Base-by-base conservation (phyloP, 2,888 invertebrate species). In the Biston betularia region DNA sequence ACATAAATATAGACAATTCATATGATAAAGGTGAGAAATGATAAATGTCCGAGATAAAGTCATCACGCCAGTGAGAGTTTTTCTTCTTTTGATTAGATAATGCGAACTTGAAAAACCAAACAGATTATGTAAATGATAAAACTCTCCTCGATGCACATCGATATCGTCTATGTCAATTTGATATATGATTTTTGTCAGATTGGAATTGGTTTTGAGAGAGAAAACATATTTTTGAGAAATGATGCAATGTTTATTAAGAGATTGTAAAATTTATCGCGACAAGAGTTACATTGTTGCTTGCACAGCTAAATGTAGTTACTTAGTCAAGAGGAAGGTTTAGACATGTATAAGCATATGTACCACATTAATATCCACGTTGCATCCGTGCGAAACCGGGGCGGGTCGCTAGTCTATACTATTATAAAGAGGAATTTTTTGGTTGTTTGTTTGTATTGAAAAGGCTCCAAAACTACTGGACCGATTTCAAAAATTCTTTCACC, bases 21-120 rank as follows among this genome's bases (percentile, higher is more conserved):
- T 24, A 24, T 14, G 42, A 54, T 42, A 54, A 54, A 38, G 10
- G 9, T n/a, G 52, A 61, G n/a, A 52, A 61, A 46, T 12, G 24
- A 53, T 38, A 12, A n/a, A 44, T 6, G n/a, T 44, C 46, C 9
- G 7, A 12, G 44, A 44, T 44, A 44, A 44, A 44, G n/a, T 44
- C 44, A 38, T 12, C 10, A 15, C 12, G 42, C 49, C 59, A 62
- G 53, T 15, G 49, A 65, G 44, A 62, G 61, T 57, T 53, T 57
- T 65, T 45, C 40, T 44, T 33, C 46, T 52, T 40, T 42, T 40
- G 40, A 66, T 66, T 52, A 66, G 65, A 61, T 55, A 35, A 49
- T 11, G 9, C 11, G 45, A 60, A 45, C 45, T 65, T 60, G 65
- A 50, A 45, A 38, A 8, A 65, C 14, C 9, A 3, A 55, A 48